A percentile compares a stretch with the other conserved stretches of the same genome.
These are phyloP conservation scores for Melanostigma gelatinosum DNA, from an alignment of 2,113 vertebrate species.

Conservation along the genomic window DNA sequence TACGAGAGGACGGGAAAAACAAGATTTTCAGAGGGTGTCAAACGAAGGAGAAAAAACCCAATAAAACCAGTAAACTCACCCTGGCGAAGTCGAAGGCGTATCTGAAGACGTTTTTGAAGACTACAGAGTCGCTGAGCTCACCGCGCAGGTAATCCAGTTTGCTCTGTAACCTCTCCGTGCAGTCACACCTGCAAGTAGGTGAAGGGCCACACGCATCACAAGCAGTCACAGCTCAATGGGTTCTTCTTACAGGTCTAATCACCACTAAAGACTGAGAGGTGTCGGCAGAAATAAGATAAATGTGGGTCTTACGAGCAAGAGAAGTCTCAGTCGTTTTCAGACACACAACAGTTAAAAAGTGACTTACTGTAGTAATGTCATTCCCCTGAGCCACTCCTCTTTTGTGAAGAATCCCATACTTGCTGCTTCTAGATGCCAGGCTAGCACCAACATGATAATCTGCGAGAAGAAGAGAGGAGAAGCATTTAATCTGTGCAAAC, in stretches of 20 bases:
- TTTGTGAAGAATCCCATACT: constrained; percentile 99
- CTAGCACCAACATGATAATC: constrained; percentile 98
- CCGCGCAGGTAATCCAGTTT: constrained; percentile 93
- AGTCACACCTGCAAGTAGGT: constrained; percentile 88
- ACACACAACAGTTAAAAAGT: not conserved
- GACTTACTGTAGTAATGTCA: constrained; percentile 96
- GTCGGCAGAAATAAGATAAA: not conserved
- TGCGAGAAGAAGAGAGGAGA: constrained; percentile 57
- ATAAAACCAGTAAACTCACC: constrained; percentile 79
- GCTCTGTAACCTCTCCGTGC: constrained; percentile 91
- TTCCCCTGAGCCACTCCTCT: constrained; percentile 98
- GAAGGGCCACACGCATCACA: not conserved
- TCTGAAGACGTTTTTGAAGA: constrained; percentile 98
- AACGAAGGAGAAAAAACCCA: not conserved
- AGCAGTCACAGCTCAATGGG: not conserved
- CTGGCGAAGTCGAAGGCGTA: constrained; percentile 98
- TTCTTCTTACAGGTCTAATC: not conserved
- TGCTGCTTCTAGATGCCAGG: constrained; percentile 96
- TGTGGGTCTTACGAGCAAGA: not conserved
- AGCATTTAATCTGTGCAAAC: not conserved
- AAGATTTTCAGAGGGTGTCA: not conserved
- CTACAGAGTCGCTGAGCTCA: constrained; percentile 91
- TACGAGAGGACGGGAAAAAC: not conserved
- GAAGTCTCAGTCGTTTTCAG: not conserved
- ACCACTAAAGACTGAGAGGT: not conserved